Evolutionary conservation across 1,140 invertebrate species (phyloP), one percentile per base, ranked within the genome.

Genomic region (Episyrphus balteatus): DNA sequence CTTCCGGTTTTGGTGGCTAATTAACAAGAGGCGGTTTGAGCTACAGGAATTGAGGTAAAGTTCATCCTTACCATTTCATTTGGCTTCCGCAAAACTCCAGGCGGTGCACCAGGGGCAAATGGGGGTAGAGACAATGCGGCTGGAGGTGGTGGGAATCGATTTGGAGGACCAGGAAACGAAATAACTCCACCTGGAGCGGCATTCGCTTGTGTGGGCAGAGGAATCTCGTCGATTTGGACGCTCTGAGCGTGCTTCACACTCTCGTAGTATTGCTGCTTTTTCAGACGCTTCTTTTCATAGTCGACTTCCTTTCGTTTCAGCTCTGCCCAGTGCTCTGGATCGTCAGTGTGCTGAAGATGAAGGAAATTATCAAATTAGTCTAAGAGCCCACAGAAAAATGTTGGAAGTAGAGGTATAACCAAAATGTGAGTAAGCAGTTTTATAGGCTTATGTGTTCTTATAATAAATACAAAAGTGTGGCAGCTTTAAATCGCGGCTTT

Each of bases 171-270:
- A 41, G 44, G 44, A 26, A 50, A 50, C 1, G 19, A 59, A 15
- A 61, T 59, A 10, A 56, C 51, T n/a, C 47, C 33, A 12, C 50
- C 36, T 37, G 13, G 13, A 5, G 36, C 10, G 2, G 31, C 18
- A 26, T 14, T 21, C 13, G 26, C 18, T 30, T 83, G 76, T 30
- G 62, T 54, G 9, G 92, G 92, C 48, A 98, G 70, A 9, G 92
- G 92, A 72, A 98, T 98, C 68, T 98, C 92, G 73, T 97, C 92
- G n/a, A 98, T 79, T 71, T 88, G 85, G 2, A 97, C 92, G 63
- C 90, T 86, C 65, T 98, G 92, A 9, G 94, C 92, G 74, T 90
- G 88, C 59, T 84, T 81, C 0, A 98, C 93, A 51, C 92, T 91
- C 69, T 98, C 92, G 73, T 86, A 97, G 71, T 92, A 95, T 33